Evolutionary conservation across 1,140 invertebrate species (phyloP).

Genomic region (Pantala flavescens): DNA sequence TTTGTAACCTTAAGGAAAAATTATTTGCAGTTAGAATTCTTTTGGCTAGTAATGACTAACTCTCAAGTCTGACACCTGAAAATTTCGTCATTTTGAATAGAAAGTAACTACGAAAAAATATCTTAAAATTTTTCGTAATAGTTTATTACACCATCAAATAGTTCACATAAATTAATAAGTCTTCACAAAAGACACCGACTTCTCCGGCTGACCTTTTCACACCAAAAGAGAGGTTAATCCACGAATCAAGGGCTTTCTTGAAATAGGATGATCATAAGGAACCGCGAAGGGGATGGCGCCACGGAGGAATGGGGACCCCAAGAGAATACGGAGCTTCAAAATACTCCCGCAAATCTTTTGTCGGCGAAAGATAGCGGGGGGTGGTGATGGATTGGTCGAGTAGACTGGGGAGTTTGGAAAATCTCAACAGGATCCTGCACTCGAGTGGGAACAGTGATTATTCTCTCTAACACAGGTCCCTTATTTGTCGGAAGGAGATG

Average conservation of each 20-base stretch:
- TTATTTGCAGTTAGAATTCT: too few species aligned
- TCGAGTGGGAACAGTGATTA: neutral
- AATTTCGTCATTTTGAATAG: too few species aligned
- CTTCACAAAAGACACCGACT: too few species aligned
- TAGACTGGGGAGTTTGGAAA: neutral
- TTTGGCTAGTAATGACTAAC: too few species aligned
- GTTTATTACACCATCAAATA: too few species aligned
- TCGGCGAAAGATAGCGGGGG: neutral
- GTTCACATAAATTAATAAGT: too few species aligned
- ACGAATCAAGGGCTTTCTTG: neutral
- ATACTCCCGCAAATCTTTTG: conserved; percentile 1
- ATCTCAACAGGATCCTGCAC: conserved; percentile 3
- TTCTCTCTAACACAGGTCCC: conserved; percentile 4
- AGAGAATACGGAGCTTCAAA: neutral
- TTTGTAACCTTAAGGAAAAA: too few species aligned
- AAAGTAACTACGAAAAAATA: too few species aligned
- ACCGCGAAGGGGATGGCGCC: neutral
- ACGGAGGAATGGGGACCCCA: neutral
- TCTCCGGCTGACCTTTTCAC: too few species aligned
- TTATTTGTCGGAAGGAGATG: neutral
- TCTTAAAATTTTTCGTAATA: too few species aligned
- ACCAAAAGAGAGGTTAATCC: neutral
- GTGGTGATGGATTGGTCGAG: neutral
- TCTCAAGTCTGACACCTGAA: too few species aligned
- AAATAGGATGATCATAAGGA: neutral